A percentile compares a stretch with the other conserved stretches of the same genome.
Evolutionary conservation across 2,113 vertebrate genomes (phyloP).

Genomic region (Salvelinus sp.): DNA sequence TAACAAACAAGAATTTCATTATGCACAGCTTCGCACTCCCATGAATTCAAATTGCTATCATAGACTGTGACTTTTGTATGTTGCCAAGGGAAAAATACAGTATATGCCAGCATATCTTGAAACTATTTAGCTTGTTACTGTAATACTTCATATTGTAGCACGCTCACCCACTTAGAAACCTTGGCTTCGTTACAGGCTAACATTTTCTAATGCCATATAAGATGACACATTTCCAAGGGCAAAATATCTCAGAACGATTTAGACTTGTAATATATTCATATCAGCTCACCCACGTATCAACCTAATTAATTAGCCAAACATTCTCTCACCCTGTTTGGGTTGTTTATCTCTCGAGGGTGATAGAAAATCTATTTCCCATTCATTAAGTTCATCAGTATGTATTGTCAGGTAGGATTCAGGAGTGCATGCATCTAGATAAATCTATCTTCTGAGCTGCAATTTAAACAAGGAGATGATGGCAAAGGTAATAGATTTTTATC

Average conservation of each 20-base stretch:
- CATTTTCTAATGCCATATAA: no score
- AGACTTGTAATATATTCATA: not conserved
- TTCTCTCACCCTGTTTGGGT: conserved; percentile 5
- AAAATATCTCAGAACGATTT: not conserved
- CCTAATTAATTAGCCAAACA: conserved; percentile 9
- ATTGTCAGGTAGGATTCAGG: not conserved
- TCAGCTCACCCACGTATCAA: not conserved
- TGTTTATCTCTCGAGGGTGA: conserved; percentile 1
- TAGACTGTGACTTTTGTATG: no score
- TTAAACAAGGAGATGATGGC: not conserved
- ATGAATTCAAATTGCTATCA: no score
- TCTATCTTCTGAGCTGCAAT: not conserved
- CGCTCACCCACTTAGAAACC: no score
- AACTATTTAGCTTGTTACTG: no score
- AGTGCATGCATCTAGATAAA: not conserved
- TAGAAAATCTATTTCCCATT: conserved; percentile 17
- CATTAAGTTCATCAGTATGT: not conserved
- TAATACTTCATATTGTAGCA: no score
- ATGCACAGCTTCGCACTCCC: no score
- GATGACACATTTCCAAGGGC: no score
- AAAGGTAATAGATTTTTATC: not conserved
- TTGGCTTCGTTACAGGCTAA: no score
- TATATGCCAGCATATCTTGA: no score
- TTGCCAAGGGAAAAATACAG: no score
- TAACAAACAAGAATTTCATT: not conserved